Evolutionary conservation across 2,797 vertebrate species (phyloP).

Genomic region (Adrianichthys oophorus): DNA sequence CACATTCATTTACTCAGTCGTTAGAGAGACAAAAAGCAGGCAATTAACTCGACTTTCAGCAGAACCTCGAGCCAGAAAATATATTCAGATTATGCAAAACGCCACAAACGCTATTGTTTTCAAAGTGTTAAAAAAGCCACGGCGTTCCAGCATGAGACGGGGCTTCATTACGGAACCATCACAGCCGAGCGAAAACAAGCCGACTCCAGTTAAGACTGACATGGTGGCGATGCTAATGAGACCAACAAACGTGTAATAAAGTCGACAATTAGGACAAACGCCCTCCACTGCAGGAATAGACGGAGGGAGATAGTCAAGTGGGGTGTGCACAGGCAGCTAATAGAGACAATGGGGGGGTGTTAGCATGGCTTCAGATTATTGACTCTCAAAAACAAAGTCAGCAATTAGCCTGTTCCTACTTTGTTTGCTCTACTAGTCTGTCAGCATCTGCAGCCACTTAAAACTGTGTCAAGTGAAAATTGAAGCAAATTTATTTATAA

Average conservation of each 20-base stretch:
- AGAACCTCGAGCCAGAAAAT: constrained; percentile 83
- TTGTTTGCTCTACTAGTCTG: constrained; percentile 54
- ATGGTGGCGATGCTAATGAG: constrained; percentile 71
- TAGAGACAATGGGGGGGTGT: constrained; percentile 50
- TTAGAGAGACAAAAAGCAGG: constrained; percentile 74
- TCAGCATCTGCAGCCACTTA: constrained; percentile 51
- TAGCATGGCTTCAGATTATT: constrained; percentile 76
- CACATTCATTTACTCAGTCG: constrained; percentile 49
- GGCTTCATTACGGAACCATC: constrained; percentile 74
- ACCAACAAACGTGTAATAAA: constrained; percentile 81
- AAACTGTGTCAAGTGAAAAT: constrained; percentile 44
- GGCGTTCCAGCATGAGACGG: constrained; percentile 48
- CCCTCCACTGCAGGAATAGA: constrained; percentile 77
- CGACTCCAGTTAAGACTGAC: constrained; percentile 61
- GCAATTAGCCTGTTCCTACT: constrained; percentile 62
- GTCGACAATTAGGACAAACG: constrained; percentile 81
- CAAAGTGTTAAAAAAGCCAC: constrained; percentile 79
- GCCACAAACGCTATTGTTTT: constrained; percentile 80
- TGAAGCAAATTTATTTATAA: constrained; percentile 53
- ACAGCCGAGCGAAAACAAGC: constrained; percentile 65
- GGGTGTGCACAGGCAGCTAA: constrained; percentile 56
- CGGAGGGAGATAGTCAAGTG: constrained; percentile 62
- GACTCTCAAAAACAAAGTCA: constrained; percentile 73
- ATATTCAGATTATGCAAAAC: constrained; percentile 86
- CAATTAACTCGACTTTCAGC: constrained; percentile 86